Conservation (phyloP, 64 coral and sea anemone species). For the Acropora tenuis region DNA sequence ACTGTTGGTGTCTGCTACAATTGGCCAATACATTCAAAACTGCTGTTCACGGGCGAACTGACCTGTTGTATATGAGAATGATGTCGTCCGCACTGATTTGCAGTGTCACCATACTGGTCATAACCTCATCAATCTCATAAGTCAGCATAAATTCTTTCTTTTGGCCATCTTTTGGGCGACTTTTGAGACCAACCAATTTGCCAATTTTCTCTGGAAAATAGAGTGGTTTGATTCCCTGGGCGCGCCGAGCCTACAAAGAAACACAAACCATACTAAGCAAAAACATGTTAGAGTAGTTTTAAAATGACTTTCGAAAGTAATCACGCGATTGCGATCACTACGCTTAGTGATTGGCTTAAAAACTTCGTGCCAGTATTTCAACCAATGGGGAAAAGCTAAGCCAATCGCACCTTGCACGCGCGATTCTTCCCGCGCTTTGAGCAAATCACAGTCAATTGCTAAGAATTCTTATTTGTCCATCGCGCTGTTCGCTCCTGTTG, state of each 20-base stretch:
- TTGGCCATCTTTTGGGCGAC: not conserved
- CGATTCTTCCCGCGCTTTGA: not conserved
- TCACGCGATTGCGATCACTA: no score
- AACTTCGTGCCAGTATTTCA: no score
- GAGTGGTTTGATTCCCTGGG: constrained; percentile 52
- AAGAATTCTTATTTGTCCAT: no score
- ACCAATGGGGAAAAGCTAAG: no score
- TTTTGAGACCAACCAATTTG: constrained; percentile 74
- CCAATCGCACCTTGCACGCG: no score
- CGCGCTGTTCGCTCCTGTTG: no score
- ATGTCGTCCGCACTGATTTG: constrained; percentile 98
- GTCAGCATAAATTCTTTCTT: constrained; percentile 75
- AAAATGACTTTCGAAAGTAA: no score
- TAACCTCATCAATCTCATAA: constrained; percentile 88
- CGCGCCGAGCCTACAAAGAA: constrained; percentile 56
- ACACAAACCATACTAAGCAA: not conserved
- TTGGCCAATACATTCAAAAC: not conserved
- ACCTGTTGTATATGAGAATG: constrained; percentile 99
- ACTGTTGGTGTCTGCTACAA: not conserved
- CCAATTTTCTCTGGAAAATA: constrained; percentile 94
- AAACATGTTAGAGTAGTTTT: no score
- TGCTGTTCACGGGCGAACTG: not conserved
- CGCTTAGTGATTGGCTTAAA: no score
- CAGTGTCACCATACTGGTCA: constrained; percentile 84
- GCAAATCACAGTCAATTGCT: no score